A percentile compares a stretch with the other conserved stretches of the same genome.
These are phyloP conservation scores for Lithobates pipiens DNA, from an alignment of 2,797 vertebrate species.

Conservation along the genomic window DNA sequence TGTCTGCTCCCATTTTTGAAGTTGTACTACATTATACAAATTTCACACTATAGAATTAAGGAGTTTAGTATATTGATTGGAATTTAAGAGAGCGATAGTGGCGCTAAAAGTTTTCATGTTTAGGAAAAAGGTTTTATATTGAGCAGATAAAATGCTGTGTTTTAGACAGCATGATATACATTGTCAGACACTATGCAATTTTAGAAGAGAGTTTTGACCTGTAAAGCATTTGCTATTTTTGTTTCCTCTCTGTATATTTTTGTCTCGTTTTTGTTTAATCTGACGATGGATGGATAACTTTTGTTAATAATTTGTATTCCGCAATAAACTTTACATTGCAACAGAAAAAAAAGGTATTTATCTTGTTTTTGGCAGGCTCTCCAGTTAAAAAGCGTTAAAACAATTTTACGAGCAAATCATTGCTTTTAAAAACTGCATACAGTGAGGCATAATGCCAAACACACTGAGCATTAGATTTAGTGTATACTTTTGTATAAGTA, in stretches of 20 bases:
- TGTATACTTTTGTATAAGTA: too few relatives aligned
- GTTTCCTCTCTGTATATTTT: neutral
- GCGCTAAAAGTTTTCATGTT: too few relatives aligned
- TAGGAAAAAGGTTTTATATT: neutral
- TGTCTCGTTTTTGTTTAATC: slow-evolving; percentile 20
- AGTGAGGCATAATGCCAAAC: too few relatives aligned
- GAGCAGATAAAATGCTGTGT: slow-evolving; percentile 32
- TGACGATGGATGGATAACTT: neutral
- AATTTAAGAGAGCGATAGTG: neutral
- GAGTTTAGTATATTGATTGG: neutral
- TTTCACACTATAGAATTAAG: too few relatives aligned
- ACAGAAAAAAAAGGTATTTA: neutral
- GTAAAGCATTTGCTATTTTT: neutral
- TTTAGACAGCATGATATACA: slow-evolving; percentile 30
- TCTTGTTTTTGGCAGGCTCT: too few relatives aligned
- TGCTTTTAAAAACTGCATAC: too few relatives aligned
- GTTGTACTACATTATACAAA: too few relatives aligned
- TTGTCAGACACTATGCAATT: neutral
- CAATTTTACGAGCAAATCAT: too few relatives aligned
- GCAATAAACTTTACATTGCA: slow-evolving; percentile 42
- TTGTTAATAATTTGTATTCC: slow-evolving; percentile 43
- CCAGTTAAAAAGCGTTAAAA: too few relatives aligned
- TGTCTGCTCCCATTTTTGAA: too few relatives aligned
- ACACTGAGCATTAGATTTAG: too few relatives aligned
- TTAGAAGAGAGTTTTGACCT: neutral